phyloP scores from a whole-genome alignment of 1,140 invertebrate genomes.

The Nephila pilipes region DNA sequence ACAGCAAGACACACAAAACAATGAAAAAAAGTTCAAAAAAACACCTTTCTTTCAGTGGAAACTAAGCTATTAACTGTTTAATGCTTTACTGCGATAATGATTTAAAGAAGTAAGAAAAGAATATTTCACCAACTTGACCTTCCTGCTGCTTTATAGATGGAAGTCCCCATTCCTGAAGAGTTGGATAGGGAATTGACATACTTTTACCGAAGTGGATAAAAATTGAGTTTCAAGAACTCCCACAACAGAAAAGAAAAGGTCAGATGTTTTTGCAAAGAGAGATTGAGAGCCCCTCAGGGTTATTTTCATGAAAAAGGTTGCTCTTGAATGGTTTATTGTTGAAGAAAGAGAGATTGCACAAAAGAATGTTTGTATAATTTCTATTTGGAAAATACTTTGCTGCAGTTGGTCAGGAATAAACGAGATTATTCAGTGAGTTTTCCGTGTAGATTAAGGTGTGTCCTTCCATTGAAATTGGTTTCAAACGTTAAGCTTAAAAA shows the following conservation, averaged over 20 bases:
- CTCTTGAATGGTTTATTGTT: background rate
- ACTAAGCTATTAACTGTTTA: background rate
- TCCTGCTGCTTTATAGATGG: slow-evolving; percentile 7
- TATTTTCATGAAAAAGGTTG: background rate
- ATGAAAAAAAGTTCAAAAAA: background rate
- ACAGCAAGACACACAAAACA: background rate
- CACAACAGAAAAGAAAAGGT: slow-evolving; percentile 10
- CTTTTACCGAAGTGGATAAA: slow-evolving; percentile 19
- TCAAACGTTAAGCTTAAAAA: too few relatives aligned
- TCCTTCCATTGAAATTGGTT: background rate
- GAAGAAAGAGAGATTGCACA: background rate
- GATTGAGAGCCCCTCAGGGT: background rate
- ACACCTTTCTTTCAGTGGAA: background rate
- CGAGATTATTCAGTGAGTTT: background rate
- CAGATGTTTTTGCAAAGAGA: background rate
- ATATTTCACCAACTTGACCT: slow-evolving; percentile 21
- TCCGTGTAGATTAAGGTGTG: background rate
- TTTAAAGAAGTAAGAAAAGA: background rate
- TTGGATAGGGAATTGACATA: slow-evolving; percentile 8
- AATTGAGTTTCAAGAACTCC: slow-evolving; percentile 9
- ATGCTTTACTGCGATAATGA: background rate
- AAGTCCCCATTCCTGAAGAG: background rate
- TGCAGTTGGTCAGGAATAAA: background rate
- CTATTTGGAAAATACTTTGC: background rate
- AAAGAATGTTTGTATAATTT: slow-evolving; percentile 13